Base-by-base conservation (phyloP, 53 echinoderm and acorn worm species). In the Mesocentrotus franciscanus region DNA sequence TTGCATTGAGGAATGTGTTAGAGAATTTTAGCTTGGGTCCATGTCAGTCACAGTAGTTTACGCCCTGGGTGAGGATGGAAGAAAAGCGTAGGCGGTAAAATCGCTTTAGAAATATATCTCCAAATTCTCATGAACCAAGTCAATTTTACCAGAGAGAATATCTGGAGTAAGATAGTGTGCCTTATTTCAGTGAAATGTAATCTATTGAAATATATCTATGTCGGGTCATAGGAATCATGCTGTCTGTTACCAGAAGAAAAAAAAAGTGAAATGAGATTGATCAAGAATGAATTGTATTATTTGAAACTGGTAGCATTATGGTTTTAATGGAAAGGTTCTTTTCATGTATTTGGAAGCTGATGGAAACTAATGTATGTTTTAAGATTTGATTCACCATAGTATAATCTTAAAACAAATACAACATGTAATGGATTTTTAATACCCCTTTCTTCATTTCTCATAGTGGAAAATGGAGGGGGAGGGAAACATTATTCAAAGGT, bases 31-130 rank as follows among this genome's bases (percentile, higher is more conserved):
- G 87, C 87, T 87, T 26, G n/a, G 29, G 87, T 57, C 87, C 27
- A 58, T 58, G 87, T 58, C 87, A 59, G 87, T 85, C 56, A 85
- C 17, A 57, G 10, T 85, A 57, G 85, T 56, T 87, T 58, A 87
- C 11, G 14, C 13, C 10, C n/a, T 16, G 57, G 11, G 11, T 56
- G 13, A 58, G 58, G 87, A 15, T 24, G 56, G 87, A 58, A 58
- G 58, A 87, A 58, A 58, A 27, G 87, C 17, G 58, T 58, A 29
- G 87, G 87, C 29, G 59, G 87, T 57, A 59, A 29, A 58, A 87
- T 29, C 87, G 11, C 58, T 26, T 58, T 26, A 24, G 57, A 87
- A 58, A 87, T 29, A 58, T 26, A 18, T 17, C 10, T 24, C 39
- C 55, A 18, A 55, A 49, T 84, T 84, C 9, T 42, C 12, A 9